Conservation (phyloP, 2,888 invertebrate genomes). For the Linyphia triangularis region DNA sequence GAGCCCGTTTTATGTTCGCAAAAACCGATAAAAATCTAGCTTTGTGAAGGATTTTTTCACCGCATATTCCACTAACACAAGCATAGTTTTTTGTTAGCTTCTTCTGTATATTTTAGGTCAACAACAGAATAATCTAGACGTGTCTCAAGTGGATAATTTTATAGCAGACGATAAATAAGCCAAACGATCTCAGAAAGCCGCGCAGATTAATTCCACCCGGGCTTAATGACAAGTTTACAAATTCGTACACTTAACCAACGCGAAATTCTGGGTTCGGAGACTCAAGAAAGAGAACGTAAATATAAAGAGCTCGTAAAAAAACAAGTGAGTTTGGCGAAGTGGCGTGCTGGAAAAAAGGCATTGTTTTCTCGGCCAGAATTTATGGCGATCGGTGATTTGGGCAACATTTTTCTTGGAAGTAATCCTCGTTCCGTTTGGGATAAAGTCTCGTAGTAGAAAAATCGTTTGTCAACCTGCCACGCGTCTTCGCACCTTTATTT, state of each 20-base stretch:
- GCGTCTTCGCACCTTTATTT: conserved; percentile 46
- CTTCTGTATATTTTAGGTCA: conserved; percentile 53
- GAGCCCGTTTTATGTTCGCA: conserved; percentile 5
- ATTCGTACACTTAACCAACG: conserved; percentile 38
- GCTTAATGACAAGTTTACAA: conserved; percentile 58
- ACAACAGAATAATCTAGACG: conserved; percentile 49
- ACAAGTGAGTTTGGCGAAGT: conserved; percentile 39
- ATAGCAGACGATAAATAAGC: conserved; percentile 57
- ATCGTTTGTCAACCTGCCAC: conserved; percentile 62
- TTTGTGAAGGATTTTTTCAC: background rate
- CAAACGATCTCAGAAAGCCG: conserved; percentile 24
- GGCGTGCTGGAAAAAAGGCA: conserved; percentile 29
- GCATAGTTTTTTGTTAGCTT: conserved; percentile 9
- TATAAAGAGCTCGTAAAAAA: conserved; percentile 47
- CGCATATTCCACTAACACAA: background rate
- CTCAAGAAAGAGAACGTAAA: conserved; percentile 24
- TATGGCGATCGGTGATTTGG: conserved; percentile 68
- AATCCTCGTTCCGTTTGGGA: conserved; percentile 67
- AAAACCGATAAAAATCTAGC: conserved; percentile 1
- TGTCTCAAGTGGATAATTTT: conserved; percentile 31
- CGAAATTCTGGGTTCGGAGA: background rate
- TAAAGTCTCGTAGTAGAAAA: conserved; percentile 67
- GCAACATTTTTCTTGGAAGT: conserved; percentile 67
- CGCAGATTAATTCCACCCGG: conserved; percentile 56
- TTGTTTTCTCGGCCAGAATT: conserved; percentile 58